phyloP scores from a whole-genome alignment of 2,888 invertebrate species.

The Adelognathus sp. region DNA sequence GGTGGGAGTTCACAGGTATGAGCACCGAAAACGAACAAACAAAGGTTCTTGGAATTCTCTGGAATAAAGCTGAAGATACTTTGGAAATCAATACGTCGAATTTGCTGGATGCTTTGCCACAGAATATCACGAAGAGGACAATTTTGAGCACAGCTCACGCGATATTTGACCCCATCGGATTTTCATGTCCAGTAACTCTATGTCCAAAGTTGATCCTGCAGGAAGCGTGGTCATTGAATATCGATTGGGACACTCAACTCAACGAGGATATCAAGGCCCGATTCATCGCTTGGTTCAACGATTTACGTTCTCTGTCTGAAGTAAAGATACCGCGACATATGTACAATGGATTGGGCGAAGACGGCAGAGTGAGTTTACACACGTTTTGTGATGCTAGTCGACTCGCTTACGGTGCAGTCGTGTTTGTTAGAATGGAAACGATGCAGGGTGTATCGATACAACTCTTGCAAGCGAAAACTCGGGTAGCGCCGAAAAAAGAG shows the following conservation, averaged over 20 bases:
- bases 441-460: too few species aligned
- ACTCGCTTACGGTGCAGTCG: constrained; percentile 64
- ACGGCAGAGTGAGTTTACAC: constrained; percentile 56
- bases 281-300: constrained; percentile 55
- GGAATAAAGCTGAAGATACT: constrained; percentile 48
- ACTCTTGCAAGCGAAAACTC: constrained; percentile 53
- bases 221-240: constrained; percentile 43
- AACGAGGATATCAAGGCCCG: constrained; percentile 18
- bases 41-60: constrained; percentile 51
- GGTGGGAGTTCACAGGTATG: constrained; percentile 53
- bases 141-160: constrained; percentile 59
- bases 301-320: too few species aligned
- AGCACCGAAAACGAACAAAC: constrained; percentile 29
- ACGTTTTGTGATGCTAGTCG: constrained; percentile 67
- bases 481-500: too few species aligned
- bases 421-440: constrained; percentile 54
- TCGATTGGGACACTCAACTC: constrained; percentile 55
- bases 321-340: constrained; percentile 49
- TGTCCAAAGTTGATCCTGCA: constrained; percentile 58
- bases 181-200: constrained; percentile 52
- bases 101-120: neutral
- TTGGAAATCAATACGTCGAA: constrained; percentile 31
- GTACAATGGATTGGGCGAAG: constrained; percentile 55
- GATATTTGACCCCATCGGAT: constrained; percentile 61
- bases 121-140: constrained; percentile 56